Conservation (phyloP, 2,113 vertebrate genomes). For the Pterocles orientalis region DNA sequence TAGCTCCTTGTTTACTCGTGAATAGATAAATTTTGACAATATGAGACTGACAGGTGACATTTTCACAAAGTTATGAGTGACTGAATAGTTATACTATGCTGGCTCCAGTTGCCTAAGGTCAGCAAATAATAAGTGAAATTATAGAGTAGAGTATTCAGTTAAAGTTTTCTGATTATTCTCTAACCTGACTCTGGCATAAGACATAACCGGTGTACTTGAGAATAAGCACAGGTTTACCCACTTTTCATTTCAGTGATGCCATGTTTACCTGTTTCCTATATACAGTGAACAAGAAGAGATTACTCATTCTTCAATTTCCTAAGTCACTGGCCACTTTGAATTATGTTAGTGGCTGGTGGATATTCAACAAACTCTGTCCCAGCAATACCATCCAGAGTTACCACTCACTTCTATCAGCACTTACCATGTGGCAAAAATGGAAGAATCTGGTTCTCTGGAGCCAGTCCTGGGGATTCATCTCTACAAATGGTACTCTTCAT, state of each 20-base stretch:
- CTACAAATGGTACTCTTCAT: background rate
- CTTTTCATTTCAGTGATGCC: background rate
- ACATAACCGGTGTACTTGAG: background rate
- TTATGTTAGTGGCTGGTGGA: background rate
- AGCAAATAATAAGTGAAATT: conserved; percentile 30
- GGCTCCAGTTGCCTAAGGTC: background rate
- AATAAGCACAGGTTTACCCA: background rate
- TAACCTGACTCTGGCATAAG: background rate
- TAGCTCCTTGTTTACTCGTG: background rate
- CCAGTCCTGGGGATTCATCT: background rate
- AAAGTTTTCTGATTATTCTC: background rate
- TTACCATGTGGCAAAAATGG: background rate
- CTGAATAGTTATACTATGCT: background rate
- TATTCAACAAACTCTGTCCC: background rate
- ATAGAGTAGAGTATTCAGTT: background rate
- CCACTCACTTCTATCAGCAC: background rate
- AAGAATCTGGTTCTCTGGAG: background rate
- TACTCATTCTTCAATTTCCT: background rate
- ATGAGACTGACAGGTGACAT: background rate
- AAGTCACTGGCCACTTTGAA: background rate
- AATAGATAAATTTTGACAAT: background rate
- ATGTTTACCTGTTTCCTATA: background rate
- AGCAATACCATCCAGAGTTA: background rate
- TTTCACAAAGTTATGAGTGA: background rate
- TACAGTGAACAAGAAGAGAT: background rate